Evolutionary conservation across 2,797 vertebrate genomes (phyloP), one percentile per base, ranked within the genome.

Genomic region (Phrynocephalus forsythii): DNA sequence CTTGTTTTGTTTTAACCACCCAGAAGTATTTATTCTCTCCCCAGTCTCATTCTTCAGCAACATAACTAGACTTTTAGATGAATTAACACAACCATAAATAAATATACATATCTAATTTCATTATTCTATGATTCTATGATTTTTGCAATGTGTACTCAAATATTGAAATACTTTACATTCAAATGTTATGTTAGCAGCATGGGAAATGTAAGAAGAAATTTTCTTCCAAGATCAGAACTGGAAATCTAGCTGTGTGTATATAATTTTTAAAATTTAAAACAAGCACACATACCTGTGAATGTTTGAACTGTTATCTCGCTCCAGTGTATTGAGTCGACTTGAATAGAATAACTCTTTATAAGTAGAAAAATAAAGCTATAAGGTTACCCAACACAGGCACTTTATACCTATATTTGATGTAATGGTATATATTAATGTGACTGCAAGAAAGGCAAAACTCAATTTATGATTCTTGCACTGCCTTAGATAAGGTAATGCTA

Each of bases 121-220:
- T 3, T 44, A 44, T 44, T 44, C 38, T 44, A 44, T 38, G 38
- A 38, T 44, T 44, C 38, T 44, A 44, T 44, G 38, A 44, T 79
- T 30, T 56, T 69, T 82, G 8, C 6, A 10, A 79, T 38, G 48
- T 24, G 22, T 13, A 69, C 0, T 60, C 28, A 33, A 11, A 11
- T 67, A 85, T 68, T 78, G 38, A 56, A 24, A 78, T 60, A 26
- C 28, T 9, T 86, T 56, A 16, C 30, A 73, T 75, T 73, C 18
- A 73, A 44, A 72, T 86, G n/a, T 86, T 73, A 44, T 81, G 20
- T 73, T 86, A 81, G 78, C 69, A 48, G n/a, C 66, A 69, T 73
- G 52, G 48, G 48, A 66, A 56, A 30, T 26, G 66, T 86, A 24
- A 81, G 30, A 72, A 86, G 77, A 72, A 86, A 75, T n/a, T 67